A percentile compares a stretch with the other conserved stretches of the same genome.
Evolutionary conservation across 2,113 vertebrate genomes (phyloP).

Genomic region (Neoarius graeffei): DNA sequence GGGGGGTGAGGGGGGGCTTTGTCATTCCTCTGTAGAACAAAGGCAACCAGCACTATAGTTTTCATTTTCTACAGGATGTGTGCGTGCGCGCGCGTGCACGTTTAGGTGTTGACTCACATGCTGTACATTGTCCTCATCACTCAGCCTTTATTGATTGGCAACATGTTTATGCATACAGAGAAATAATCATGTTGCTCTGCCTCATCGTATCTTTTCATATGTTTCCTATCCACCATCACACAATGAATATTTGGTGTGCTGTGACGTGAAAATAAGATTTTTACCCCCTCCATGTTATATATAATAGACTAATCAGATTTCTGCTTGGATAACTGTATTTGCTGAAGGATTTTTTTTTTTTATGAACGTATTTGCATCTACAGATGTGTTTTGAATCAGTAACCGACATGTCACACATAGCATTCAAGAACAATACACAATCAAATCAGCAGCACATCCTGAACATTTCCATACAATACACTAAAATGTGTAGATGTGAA

Average conservation of each 20-base stretch:
- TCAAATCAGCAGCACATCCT: not conserved
- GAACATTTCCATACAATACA: not conserved
- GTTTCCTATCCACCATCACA: not conserved
- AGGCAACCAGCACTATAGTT: not conserved
- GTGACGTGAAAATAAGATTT: not conserved
- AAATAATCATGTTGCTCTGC: not conserved
- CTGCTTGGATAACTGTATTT: not conserved
- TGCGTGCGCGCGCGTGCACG: not conserved
- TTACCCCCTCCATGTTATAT: not conserved
- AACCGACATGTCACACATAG: not conserved
- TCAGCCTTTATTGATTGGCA: slow-evolving; percentile 4
- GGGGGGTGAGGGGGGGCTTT: slow-evolving; percentile 8
- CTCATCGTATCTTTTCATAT: not conserved
- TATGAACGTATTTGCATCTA: not conserved
- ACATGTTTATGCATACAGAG: not conserved
- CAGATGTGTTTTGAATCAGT: not conserved
- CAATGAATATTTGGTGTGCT: not conserved
- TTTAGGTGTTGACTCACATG: not conserved
- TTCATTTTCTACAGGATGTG: not conserved
- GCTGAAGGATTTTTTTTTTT: not conserved
- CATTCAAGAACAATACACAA: not conserved
- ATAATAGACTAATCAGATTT: not conserved
- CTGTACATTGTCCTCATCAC: not conserved
- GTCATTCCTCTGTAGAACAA: slow-evolving; percentile 25
- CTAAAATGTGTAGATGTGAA: too few relatives aligned